Conservation (phyloP, 2,888 invertebrate species). For the Latrodectus hesperus region DNA sequence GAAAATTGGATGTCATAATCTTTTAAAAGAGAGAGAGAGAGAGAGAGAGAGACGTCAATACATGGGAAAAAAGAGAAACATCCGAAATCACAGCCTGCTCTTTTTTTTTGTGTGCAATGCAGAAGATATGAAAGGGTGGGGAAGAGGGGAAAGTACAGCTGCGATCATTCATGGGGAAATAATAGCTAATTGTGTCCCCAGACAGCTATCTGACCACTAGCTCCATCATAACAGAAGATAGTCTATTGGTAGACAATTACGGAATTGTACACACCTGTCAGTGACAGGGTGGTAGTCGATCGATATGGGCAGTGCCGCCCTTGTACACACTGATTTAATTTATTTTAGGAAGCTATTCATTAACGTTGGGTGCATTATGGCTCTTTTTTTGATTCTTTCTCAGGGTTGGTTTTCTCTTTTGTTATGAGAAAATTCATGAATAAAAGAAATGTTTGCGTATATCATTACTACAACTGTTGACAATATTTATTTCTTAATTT, state of each 20-base stretch:
- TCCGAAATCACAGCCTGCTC: not conserved
- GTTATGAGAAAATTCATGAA: no score
- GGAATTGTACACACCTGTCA: conserved; percentile 16
- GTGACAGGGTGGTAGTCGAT: not conserved
- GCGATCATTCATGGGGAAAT: not conserved
- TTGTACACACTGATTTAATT: not conserved
- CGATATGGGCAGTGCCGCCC: not conserved
- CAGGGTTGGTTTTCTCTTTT: no score
- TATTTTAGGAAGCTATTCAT: not conserved
- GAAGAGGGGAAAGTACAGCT: not conserved
- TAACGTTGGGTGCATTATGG: not conserved
- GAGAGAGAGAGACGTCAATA: not conserved
- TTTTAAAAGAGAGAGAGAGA: not conserved
- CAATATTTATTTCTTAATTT: no score
- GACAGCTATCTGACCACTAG: not conserved
- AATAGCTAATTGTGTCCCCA: not conserved
- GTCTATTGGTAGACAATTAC: not conserved
- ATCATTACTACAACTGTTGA: no score
- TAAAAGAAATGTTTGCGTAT: no score
- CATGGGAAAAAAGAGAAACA: not conserved
- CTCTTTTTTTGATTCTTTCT: no score
- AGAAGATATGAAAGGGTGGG: not conserved
- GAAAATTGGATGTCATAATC: no score
- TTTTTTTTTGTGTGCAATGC: not conserved
- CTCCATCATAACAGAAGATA: not conserved